Conservation (phyloP, 2,113 vertebrate genomes). For the Leptosomus discolor region DNA sequence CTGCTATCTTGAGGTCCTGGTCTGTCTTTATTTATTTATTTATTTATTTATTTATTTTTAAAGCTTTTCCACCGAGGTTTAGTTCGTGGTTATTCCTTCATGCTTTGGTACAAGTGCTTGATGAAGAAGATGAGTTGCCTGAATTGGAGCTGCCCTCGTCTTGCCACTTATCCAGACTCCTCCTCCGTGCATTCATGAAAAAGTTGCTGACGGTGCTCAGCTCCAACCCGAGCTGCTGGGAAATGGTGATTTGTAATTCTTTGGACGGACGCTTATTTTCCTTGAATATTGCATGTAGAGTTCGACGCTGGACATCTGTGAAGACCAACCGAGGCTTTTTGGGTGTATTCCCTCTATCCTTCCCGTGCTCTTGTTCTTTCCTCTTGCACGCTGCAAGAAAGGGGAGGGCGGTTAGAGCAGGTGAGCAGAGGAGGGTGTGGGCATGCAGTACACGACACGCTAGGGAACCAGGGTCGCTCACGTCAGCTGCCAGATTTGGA, state of each 20-base stretch:
- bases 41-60: constrained; percentile 76
- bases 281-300: constrained; percentile 99
- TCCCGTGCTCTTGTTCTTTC: constrained; percentile 95
- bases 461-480: rapidly evolving
- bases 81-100: constrained; percentile 88
- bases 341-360: constrained; percentile 87
- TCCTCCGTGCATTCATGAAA: constrained; percentile 98
- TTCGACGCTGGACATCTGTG: constrained; percentile 97
- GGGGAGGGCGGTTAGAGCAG: constrained; percentile 34
- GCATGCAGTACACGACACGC: background rate
- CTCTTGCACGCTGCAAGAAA: constrained; percentile 92
- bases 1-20: constrained; percentile 88
- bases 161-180: constrained; percentile 98
- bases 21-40: constrained; percentile 76
- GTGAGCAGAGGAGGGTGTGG: rapidly evolving
- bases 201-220: constrained; percentile 99
- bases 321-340: constrained; percentile 98
- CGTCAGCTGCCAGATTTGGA: background rate
- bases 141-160: constrained; percentile 91
- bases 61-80: constrained; percentile 83
- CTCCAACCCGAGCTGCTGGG: constrained; percentile 98
- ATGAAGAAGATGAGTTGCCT: constrained; percentile 85
- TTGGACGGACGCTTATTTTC: constrained; percentile 99
- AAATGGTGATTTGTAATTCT: constrained; percentile 98
- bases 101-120: constrained; percentile 98